Evolutionary conservation across 2,888 invertebrate species (phyloP).

Genomic region (Xestia c-nigrum): DNA sequence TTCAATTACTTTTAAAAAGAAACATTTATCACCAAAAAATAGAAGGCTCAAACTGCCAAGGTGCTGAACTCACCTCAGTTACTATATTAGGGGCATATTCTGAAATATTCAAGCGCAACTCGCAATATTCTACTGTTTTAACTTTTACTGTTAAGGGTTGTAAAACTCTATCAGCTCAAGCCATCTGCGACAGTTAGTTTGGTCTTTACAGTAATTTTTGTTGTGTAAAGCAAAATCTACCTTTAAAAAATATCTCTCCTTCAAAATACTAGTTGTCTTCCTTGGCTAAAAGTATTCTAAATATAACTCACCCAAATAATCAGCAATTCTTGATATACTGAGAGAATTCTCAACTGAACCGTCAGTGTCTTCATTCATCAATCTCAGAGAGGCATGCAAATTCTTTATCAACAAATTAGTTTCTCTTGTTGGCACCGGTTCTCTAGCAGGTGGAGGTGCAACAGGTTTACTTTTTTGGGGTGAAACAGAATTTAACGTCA

Average conservation of each 20-base stretch:
- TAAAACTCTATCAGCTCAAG: not conserved
- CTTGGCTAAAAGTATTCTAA: not conserved
- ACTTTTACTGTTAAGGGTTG: too few species aligned
- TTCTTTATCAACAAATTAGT: constrained; percentile 78
- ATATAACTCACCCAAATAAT: constrained; percentile 81
- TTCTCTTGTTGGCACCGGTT: constrained; percentile 63
- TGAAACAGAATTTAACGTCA: constrained; percentile 59
- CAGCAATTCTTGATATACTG: constrained; percentile 85
- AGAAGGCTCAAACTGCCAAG: not conserved
- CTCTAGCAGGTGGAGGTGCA: constrained; percentile 26
- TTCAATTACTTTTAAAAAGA: too few species aligned
- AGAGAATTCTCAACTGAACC: constrained; percentile 81
- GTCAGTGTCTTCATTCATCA: constrained; percentile 79
- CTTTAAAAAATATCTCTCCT: not conserved
- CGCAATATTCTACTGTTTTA: not conserved
- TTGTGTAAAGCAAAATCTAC: too few species aligned
- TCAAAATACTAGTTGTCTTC: not conserved
- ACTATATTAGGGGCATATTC: not conserved
- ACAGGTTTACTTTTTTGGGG: constrained; percentile 64
- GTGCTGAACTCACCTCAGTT: not conserved
- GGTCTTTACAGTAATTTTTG: too few species aligned
- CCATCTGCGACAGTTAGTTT: not conserved
- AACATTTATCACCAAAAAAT: not conserved
- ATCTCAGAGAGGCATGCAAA: constrained; percentile 74
- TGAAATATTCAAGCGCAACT: not conserved